Percentiles rank a stretch among this genome's conserved stretches.
phyloP scores from a whole-genome alignment of 2,113 vertebrate species.

The Melanerpes aurifrons region DNA sequence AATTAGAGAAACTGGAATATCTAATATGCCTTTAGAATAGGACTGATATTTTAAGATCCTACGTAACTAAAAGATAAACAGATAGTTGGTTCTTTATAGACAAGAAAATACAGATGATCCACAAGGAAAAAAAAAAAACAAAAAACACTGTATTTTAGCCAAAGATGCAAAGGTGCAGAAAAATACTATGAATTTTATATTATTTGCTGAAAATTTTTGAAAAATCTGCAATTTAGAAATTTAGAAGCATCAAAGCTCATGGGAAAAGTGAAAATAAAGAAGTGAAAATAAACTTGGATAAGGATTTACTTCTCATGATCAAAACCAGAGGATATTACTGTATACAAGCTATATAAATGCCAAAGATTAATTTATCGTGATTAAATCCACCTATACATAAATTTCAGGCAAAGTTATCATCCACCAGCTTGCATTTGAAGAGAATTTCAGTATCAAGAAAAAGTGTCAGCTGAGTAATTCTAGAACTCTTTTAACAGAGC shows the following conservation, averaged over 20 bases:
- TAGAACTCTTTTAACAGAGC: neutral
- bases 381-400: neutral
- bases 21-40: neutral
- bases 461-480: neutral
- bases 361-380: neutral
- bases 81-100: neutral
- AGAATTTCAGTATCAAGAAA: neutral
- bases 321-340: neutral
- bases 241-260: neutral
- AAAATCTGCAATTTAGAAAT: neutral
- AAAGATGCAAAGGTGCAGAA: neutral
- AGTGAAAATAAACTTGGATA: neutral
- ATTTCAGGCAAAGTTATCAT: neutral
- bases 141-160: neutral
- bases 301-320: neutral
- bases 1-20: neutral
- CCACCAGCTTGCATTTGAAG: neutral
- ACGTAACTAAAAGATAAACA: neutral
- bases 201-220: neutral
- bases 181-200: neutral
- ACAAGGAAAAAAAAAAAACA: rapidly evolving
- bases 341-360: neutral
- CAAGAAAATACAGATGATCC: neutral
- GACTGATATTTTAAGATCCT: neutral
- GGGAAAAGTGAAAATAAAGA: neutral